phyloP scores from a whole-genome alignment of 64 coral and sea anemone species.

The Trachythela sp. region DNA sequence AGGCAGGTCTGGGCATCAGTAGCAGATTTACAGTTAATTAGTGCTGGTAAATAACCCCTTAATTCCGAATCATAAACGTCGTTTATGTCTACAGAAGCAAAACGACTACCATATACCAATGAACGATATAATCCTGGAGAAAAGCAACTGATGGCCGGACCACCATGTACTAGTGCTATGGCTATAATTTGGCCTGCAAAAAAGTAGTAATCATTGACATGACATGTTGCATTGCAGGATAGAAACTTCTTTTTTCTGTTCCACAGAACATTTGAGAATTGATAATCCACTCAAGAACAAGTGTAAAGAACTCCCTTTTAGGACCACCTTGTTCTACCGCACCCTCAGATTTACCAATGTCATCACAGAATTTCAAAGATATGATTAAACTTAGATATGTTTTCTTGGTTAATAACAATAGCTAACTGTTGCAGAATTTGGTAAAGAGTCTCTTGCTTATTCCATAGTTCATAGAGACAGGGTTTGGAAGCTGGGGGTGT shows the following conservation, averaged over 20 bases:
- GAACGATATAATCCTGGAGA: not conserved
- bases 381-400: too few relatives aligned
- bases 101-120: not conserved
- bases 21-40: too few relatives aligned
- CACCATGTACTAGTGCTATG: constrained; percentile 41
- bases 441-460: too few relatives aligned
- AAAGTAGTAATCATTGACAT: not conserved
- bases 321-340: constrained; percentile 55
- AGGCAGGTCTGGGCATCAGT: too few relatives aligned
- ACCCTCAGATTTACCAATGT: constrained; percentile 54
- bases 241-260: not conserved
- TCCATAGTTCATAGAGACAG: too few relatives aligned
- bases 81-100: not conserved
- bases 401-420: too few relatives aligned
- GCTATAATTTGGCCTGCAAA: constrained; percentile 35
- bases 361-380: constrained; percentile 48
- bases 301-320: constrained; percentile 43
- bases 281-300: constrained; percentile 27
- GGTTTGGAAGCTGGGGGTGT: too few relatives aligned
- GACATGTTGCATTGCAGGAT: not conserved
- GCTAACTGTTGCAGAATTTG: too few relatives aligned
- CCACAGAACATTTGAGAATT: constrained; percentile 45
- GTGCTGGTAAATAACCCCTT: not conserved
- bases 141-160: not conserved
- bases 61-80: constrained; percentile 50